These are phyloP conservation scores for Reticulitermes lucifugus DNA, from an alignment of 2,888 invertebrate genomes.

Conservation along the genomic window DNA sequence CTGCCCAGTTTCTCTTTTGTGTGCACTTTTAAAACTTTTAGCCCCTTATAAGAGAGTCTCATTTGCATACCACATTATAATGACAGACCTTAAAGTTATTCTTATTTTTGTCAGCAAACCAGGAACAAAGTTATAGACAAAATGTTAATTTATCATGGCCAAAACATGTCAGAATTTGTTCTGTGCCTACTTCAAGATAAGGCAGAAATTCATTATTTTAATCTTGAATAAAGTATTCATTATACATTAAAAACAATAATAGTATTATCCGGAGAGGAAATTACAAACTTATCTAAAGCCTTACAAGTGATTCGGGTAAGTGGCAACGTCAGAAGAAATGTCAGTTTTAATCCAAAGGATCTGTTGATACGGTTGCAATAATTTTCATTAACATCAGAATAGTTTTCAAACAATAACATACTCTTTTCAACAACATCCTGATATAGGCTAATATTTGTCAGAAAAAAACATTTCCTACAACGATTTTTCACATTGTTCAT, in stretches of 20 bases:
- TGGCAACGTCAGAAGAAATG: not conserved
- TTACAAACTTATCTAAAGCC: not conserved
- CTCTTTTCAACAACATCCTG: not conserved
- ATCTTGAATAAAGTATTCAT: not conserved
- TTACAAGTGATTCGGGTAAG: not conserved
- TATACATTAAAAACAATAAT: conserved; percentile 9
- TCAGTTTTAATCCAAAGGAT: not conserved
- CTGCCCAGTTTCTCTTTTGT: too few relatives aligned
- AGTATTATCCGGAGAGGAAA: not conserved
- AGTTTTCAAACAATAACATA: not conserved
- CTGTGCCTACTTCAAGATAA: not conserved
- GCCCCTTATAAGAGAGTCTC: not conserved
- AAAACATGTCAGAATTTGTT: not conserved
- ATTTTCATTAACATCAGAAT: conserved; percentile 9
- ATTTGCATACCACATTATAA: not conserved
- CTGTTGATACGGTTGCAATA: not conserved
- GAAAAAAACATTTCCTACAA: not conserved
- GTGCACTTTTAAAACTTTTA: too few relatives aligned
- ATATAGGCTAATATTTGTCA: not conserved
- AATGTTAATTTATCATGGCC: not conserved
- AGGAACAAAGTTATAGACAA: not conserved
- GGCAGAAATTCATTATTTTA: not conserved
- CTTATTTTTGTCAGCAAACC: not conserved
- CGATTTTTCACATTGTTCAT: not conserved
- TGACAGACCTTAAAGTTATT: not conserved